Evolutionary conservation across 2,888 invertebrate species (phyloP).

Genomic region (Drosophila siamana): DNA sequence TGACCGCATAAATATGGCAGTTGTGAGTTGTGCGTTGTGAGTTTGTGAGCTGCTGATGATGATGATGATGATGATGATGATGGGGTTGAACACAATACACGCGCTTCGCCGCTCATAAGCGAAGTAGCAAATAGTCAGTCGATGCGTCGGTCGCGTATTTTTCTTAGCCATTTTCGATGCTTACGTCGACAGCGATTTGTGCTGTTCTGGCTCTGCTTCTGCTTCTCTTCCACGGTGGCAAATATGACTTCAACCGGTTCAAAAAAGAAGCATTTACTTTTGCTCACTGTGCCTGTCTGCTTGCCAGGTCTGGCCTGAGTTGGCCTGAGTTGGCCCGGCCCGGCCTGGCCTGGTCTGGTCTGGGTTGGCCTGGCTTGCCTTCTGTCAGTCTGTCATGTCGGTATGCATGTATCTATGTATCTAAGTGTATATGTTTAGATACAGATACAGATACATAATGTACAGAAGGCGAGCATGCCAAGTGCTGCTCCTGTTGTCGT

Average conservation of each 20-base stretch:
- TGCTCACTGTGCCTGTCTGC: not conserved
- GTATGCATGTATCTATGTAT: constrained; percentile 28
- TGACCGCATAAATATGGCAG: too few relatives aligned
- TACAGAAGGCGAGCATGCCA: constrained; percentile 57
- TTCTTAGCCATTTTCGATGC: constrained; percentile 42
- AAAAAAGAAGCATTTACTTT: constrained; percentile 35
- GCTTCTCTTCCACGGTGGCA: constrained; percentile 59
- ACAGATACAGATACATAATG: constrained; percentile 74
- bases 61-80: too few relatives aligned
- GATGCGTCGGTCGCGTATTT: constrained; percentile 31
- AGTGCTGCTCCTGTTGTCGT: constrained; percentile 45
- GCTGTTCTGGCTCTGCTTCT: constrained; percentile 13
- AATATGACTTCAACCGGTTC: constrained; percentile 76
- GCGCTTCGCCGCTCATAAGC: not conserved
- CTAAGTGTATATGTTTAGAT: constrained; percentile 58
- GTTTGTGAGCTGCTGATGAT: too few relatives aligned
- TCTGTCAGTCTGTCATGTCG: constrained; percentile 9
- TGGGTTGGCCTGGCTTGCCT: constrained; percentile 39
- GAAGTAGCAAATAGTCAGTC: constrained; percentile 24
- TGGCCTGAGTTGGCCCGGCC: too few relatives aligned
- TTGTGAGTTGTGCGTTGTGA: not conserved
- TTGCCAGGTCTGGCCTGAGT: not conserved
- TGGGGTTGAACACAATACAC: not conserved
- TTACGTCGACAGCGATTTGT: constrained; percentile 43
- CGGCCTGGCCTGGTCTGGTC: not conserved